A percentile compares a stretch with the other conserved stretches of the same genome.
Evolutionary conservation across 2,888 invertebrate species (phyloP).

Genomic region (Euzophera pinguis): DNA sequence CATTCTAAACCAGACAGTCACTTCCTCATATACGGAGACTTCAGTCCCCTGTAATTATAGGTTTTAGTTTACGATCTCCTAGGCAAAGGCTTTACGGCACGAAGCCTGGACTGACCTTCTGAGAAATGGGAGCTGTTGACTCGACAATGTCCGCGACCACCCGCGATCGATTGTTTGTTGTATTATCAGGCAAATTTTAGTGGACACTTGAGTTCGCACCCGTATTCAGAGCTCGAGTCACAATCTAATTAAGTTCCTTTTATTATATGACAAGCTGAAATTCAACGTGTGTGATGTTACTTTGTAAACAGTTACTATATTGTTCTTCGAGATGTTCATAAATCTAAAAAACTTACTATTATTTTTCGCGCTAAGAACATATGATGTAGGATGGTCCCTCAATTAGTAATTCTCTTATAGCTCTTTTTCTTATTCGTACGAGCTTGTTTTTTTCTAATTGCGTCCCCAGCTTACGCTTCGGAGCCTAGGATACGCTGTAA

Average conservation of each 20-base stretch:
- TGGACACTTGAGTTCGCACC: conserved; percentile 42
- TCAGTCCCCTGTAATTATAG: conserved; percentile 52
- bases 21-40: conserved; percentile 42
- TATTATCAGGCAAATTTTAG: conserved; percentile 46
- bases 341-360: no score
- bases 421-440: no score
- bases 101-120: conserved; percentile 63
- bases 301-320: no score
- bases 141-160: conserved; percentile 61
- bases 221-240: conserved; percentile 36
- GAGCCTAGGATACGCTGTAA: no score
- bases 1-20: conserved; percentile 25
- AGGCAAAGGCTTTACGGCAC: conserved; percentile 47
- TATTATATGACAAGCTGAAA: conserved; percentile 24
- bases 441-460: no score
- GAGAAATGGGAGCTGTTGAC: conserved; percentile 54
- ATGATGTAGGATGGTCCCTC: no score
- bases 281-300: no score
- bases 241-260: conserved; percentile 40
- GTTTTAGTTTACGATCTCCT: conserved; percentile 57
- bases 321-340: no score
- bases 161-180: conserved; percentile 57
- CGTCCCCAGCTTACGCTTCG: no score
- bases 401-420: no score
- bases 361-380: no score